A percentile compares a stretch with the other conserved stretches of the same genome.
These are phyloP conservation scores for Plutomurus gul DNA, from an alignment of 1,140 invertebrate species.

Conservation along the genomic window DNA sequence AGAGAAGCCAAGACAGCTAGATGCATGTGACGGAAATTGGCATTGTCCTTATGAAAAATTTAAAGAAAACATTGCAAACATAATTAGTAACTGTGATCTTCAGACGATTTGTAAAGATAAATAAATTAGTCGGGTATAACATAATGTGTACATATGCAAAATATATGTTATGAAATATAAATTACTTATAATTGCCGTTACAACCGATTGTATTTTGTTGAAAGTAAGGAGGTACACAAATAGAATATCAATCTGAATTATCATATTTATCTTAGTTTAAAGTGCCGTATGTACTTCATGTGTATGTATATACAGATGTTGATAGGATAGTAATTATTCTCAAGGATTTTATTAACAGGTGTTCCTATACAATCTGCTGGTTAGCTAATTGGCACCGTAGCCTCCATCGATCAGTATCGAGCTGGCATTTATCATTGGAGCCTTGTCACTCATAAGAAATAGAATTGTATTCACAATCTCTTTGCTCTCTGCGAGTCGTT, in stretches of 20 bases:
- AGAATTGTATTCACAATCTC: slow-evolving; percentile 45
- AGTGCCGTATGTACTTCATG: too few species aligned
- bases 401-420: slow-evolving; percentile 41
- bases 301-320: too few species aligned
- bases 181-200: too few species aligned
- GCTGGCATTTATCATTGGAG: slow-evolving; percentile 41
- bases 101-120: background rate
- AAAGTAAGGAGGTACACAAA: too few species aligned
- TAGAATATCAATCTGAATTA: too few species aligned
- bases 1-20: slow-evolving; percentile 32
- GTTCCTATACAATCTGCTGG: background rate
- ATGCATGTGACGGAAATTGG: slow-evolving; percentile 34
- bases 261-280: too few species aligned
- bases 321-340: background rate
- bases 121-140: too few species aligned
- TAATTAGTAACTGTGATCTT: background rate
- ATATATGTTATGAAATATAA: too few species aligned
- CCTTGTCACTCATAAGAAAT: slow-evolving; percentile 44
- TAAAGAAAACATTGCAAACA: background rate
- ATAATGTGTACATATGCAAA: too few species aligned
- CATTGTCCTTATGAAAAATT: slow-evolving; percentile 45
- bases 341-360: background rate
- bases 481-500: background rate
- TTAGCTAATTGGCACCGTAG: slow-evolving; percentile 33
- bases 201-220: too few species aligned